Percentiles rank a stretch among this genome's conserved stretches.
phyloP scores from a whole-genome alignment of 2,797 vertebrate genomes.

The Zalophus californianus region DNA sequence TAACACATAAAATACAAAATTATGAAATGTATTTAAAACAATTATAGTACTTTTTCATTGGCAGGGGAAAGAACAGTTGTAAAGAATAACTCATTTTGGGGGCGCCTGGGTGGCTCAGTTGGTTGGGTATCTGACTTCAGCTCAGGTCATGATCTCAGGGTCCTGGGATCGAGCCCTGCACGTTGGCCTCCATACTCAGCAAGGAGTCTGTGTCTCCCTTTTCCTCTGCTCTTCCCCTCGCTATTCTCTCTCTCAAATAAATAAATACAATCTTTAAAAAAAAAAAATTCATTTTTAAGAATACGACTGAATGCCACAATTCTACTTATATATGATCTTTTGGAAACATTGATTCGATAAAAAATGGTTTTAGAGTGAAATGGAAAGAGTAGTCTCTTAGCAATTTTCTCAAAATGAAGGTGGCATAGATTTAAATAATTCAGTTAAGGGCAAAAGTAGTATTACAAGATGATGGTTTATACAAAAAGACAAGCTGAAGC shows the following conservation, averaged over 20 bases:
- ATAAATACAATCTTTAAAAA: no score
- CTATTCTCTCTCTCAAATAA: no score
- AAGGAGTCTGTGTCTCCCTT: no score
- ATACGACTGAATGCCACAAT: not conserved
- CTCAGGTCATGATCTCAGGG: no score
- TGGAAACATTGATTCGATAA: not conserved
- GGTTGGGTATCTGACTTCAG: no score
- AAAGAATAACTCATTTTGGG: not conserved
- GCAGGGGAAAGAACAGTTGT: not conserved
- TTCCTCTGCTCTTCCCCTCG: no score
- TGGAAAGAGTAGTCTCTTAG: not conserved
- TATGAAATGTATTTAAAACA: not conserved
- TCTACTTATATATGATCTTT: not conserved
- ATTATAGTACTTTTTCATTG: not conserved
- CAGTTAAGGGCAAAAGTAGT: not conserved
- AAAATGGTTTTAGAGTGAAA: not conserved
- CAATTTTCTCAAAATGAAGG: not conserved
- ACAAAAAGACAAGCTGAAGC: not conserved
- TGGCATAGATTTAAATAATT: not conserved
- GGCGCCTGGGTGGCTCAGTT: no score
- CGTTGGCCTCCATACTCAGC: no score
- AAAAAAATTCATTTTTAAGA: not conserved
- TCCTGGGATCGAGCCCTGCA: no score
- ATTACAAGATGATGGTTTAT: not conserved
- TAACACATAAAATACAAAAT: not conserved